phyloP scores from a whole-genome alignment of 2,113 vertebrate genomes.

The Nipponia nippon region DNA sequence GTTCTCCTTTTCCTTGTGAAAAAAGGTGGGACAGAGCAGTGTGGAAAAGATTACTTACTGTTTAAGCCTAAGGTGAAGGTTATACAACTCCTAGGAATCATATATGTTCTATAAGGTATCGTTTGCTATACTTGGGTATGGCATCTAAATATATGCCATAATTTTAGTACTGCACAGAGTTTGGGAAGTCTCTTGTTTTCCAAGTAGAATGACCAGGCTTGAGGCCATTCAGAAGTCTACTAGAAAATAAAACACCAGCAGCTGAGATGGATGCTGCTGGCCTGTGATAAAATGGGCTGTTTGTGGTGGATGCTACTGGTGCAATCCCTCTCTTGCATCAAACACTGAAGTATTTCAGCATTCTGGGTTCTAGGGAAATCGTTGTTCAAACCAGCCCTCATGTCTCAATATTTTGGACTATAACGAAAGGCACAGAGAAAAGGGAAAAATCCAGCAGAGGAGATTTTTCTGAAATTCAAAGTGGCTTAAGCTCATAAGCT shows the following conservation, averaged over 20 bases:
- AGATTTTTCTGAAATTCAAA: background rate
- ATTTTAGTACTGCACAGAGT: background rate
- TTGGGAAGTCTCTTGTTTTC: slow-evolving; percentile 25
- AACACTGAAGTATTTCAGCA: background rate
- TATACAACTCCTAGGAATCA: background rate
- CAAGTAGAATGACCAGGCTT: background rate
- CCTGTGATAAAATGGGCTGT: background rate
- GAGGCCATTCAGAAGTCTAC: slow-evolving; percentile 7
- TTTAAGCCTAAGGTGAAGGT: slow-evolving; percentile 50
- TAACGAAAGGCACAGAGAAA: background rate
- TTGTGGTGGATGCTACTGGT: background rate
- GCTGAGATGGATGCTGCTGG: background rate
- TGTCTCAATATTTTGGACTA: background rate
- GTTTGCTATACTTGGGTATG: background rate
- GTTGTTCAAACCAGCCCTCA: background rate
- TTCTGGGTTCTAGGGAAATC: background rate
- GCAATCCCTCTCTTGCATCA: background rate
- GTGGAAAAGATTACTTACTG: slow-evolving; percentile 39
- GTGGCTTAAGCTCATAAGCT: background rate
- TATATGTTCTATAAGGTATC: background rate
- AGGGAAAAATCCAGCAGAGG: background rate
- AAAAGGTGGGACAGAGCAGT: background rate
- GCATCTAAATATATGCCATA: background rate
- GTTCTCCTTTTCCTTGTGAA: slow-evolving; percentile 38
- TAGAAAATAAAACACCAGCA: slow-evolving; percentile 24